Evolutionary conservation across 2,797 vertebrate genomes (phyloP).

Genomic region (Borostomias antarcticus): DNA sequence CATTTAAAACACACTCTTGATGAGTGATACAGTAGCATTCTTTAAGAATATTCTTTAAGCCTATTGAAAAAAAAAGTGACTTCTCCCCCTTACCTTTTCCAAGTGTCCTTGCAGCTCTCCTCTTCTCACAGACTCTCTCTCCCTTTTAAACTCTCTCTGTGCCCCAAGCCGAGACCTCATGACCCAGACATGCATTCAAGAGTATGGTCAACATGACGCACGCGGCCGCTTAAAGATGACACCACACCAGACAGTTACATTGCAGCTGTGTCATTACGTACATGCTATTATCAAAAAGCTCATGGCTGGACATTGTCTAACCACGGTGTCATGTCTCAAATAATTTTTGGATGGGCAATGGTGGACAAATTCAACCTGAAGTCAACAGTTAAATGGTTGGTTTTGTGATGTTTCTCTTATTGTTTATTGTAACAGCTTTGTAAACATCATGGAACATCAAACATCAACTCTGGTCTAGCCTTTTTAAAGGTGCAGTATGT

Average conservation of each 20-base stretch:
- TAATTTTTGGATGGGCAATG: not conserved
- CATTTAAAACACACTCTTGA: not conserved
- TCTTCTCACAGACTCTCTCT: conserved; percentile 15
- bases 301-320: conserved; percentile 40
- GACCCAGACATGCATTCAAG: conserved; percentile 53
- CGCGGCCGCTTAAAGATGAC: conserved; percentile 52
- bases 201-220: conserved; percentile 64
- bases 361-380: not conserved
- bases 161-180: conserved; percentile 32
- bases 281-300: conserved; percentile 57
- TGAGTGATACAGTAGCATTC: not conserved
- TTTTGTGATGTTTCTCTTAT: not conserved
- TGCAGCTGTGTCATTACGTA: conserved; percentile 64
- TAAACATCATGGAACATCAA: too few relatives aligned
- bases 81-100: conserved; percentile 44
- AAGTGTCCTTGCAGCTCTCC: conserved; percentile 26
- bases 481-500: too few relatives aligned
- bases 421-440: too few relatives aligned
- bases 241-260: conserved; percentile 61
- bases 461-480: too few relatives aligned
- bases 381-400: not conserved
- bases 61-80: too few relatives aligned
- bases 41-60: too few relatives aligned
- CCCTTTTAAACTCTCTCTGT: conserved; percentile 62
- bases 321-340: not conserved